Conservation (phyloP, 2,797 vertebrate genomes). For the Phoebastria nigripes region DNA sequence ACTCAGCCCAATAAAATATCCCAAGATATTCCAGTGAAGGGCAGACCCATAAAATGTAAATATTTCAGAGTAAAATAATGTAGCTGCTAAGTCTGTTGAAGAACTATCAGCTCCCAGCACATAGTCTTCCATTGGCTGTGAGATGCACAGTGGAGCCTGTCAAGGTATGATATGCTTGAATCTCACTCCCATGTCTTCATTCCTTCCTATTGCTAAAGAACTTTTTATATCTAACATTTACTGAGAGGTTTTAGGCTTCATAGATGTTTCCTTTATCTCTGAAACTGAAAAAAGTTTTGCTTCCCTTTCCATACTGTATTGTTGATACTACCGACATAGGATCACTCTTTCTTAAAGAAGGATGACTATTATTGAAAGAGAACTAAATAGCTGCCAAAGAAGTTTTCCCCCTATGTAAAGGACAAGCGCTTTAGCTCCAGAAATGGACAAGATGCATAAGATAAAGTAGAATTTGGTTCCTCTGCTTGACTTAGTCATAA, state of each 20-base stretch:
- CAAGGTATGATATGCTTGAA: not conserved
- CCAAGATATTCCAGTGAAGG: not conserved
- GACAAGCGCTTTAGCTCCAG: not conserved
- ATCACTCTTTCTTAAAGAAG: not conserved
- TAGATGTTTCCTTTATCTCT: not conserved
- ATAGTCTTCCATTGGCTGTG: not conserved
- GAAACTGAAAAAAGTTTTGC: not conserved
- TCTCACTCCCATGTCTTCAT: not conserved
- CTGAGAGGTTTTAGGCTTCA: not conserved
- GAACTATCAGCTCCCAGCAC: not conserved
- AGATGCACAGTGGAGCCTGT: not conserved
- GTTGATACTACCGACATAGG: not conserved
- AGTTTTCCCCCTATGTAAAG: rapidly evolving
- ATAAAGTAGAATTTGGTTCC: not conserved
- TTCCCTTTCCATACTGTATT: not conserved
- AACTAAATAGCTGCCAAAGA: not conserved
- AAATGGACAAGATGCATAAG: not conserved
- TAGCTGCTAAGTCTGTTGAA: not conserved
- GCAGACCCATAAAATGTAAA: not conserved
- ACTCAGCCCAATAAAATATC: not conserved
- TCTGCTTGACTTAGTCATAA: not conserved
- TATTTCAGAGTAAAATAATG: not conserved
- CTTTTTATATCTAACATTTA: not conserved
- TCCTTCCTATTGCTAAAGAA: not conserved
- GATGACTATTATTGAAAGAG: not conserved